Evolutionary conservation across 2,888 invertebrate species (phyloP).

Genomic region (Tipula lateralis): DNA sequence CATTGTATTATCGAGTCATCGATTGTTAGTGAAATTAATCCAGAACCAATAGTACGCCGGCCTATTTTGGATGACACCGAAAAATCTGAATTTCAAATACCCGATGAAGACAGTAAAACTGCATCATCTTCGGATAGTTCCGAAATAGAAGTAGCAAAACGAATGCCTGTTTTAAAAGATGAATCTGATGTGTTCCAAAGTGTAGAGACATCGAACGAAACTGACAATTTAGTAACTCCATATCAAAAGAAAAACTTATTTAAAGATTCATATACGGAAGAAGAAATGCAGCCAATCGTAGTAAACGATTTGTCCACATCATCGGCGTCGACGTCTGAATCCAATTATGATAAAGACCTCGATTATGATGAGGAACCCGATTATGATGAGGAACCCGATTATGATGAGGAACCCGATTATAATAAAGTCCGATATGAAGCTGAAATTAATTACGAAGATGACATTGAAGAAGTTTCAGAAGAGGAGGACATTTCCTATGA

Average conservation of each 20-base stretch:
- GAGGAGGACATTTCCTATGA: neutral
- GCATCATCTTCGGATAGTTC: neutral
- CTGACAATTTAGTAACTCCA: neutral
- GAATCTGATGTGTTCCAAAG: neutral
- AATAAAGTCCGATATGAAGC: constrained; percentile 30
- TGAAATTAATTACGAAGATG: constrained; percentile 31
- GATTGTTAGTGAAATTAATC: neutral
- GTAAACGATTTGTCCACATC: neutral
- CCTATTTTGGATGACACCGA: constrained; percentile 30
- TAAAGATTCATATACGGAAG: neutral
- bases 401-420: neutral
- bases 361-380: too few species aligned
- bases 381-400: too few species aligned
- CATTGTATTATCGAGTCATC: neutral
- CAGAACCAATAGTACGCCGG: neutral
- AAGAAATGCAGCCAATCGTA: neutral
- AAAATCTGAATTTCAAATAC: neutral
- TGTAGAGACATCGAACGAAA: neutral
- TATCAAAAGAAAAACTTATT: neutral
- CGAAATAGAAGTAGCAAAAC: neutral
- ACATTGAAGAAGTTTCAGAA: constrained; percentile 31
- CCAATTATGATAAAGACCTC: too few species aligned
- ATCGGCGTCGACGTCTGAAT: neutral
- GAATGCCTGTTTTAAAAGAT: neutral
- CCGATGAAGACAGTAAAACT: neutral